Evolutionary conservation across 2,113 vertebrate species (phyloP), one percentile per base, ranked within the genome.

Genomic region (Thalassarche chlororhynchos): DNA sequence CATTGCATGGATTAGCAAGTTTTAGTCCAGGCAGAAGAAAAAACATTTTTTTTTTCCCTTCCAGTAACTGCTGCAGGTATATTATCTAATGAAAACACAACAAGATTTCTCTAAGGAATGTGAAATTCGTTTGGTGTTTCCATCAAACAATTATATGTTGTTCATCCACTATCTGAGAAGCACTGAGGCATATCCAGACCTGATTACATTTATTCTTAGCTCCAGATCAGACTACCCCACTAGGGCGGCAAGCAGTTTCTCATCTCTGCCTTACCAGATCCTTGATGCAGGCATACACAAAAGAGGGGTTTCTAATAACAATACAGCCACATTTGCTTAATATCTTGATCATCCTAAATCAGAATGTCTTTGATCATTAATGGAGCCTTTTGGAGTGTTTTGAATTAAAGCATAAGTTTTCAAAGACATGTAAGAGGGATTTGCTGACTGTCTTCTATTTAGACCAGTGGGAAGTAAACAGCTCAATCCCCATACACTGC

Each of bases 1-100:
- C 84, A 96, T 74, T 96, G 90, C 66, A 74, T 89, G 87, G 89
- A 97, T 97, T 96, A 97, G 66, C 75, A 85, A 96, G 13, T 94
- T 96, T 94, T 94, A 91, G 76, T 64, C 81, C 74, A 82, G 62
- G 46, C 87, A 93, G 68, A 92, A 84, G 71, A 91, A 82, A 91
- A 94, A 93, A 23, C 62, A 47, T 71, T 40, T 55, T 54, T 57
- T 78, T 92, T 95, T 34, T 47, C 12, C 42, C 49, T 80, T 70
- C 29, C 58, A 76, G 74, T 94, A 92, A 96, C 91, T 91, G 84
- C 77, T 96, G 87, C 36, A 93, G 92, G 83, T 97, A 92, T 96
- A 95, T 96, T 91, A 97, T 89, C 86, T 90, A 96, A 97, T 83
- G 94, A 96, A 98, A 98, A 96, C 78, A 96, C 86, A 96, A 90